Base-by-base conservation (phyloP, 2,888 invertebrate genomes). In the Esperia sulphurella region DNA sequence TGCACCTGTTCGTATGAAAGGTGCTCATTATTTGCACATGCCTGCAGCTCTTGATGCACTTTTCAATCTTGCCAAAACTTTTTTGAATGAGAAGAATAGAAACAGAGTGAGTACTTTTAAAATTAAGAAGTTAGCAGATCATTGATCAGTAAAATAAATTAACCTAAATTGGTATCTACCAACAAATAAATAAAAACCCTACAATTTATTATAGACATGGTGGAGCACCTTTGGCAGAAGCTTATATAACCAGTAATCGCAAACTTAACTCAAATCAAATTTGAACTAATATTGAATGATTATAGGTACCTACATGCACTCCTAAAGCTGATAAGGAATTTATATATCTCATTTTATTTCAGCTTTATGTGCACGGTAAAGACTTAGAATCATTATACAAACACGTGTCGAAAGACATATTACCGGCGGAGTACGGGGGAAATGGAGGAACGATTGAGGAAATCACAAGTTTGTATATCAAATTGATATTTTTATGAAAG, bases 351-450 rank as follows among this genome's bases (percentile, higher is more conserved):
- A 9, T 10, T 35, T 43, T 43, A 51, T 59, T 80, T 63, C 66
- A 92, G 87, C 57, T 91, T 6, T 76, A 72, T 57, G 71, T 91
- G 2, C 91, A 91, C 55, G 80, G 77, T 43, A 83, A 87, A 52
- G 66, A 79, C 57, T 67, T 83, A 45, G 90, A 91, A 0, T 80
- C 89, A 7, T 75, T 93, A 4, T 87, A 90, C 58, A 75, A 92
- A 57, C 63, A 82, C 41, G 75, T 93, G n/a, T 91, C 93, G 0
- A 88, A 86, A 52, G 81, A 90, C 14, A 77, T 91, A 39, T 69
- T 93, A 43, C 93, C 93, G 0, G 67, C 68, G 12, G 93, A 94
- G 66, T 93, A 93, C 63, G 93, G 93, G 2, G 94, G 93, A 0
- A 83, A 86, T 6, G 91, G 87, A 14, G 90, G 91, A 0, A 75